Evolutionary conservation across 2,113 vertebrate species (phyloP).

Genomic region (Mastomys coucha): DNA sequence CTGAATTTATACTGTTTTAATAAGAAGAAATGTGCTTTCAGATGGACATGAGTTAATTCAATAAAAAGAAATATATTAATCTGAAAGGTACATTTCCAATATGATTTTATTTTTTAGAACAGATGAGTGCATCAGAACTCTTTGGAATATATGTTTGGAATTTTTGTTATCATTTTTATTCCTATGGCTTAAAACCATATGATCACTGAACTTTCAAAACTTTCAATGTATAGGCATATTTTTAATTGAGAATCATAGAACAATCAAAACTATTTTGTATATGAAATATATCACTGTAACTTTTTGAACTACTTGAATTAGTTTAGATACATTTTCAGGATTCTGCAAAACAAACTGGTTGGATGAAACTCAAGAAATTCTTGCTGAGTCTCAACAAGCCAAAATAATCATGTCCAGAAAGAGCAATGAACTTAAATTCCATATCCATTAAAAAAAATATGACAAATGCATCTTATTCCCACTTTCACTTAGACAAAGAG

Average conservation of each 20-base stretch:
- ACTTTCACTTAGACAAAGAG: constrained; percentile 4
- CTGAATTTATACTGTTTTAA: background rate
- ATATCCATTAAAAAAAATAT: background rate
- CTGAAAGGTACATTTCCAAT: constrained; percentile 16
- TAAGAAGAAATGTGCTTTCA: background rate
- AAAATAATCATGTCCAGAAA: constrained; percentile 22
- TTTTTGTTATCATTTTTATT: background rate
- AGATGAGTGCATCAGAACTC: background rate
- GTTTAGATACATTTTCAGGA: background rate
- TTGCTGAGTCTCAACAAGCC: background rate
- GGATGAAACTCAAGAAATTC: background rate
- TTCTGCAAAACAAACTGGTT: background rate
- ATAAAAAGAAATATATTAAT: constrained; percentile 33
- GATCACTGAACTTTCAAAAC: background rate
- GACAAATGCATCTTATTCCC: background rate
- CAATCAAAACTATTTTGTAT: background rate
- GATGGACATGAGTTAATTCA: background rate
- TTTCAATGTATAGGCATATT: background rate
- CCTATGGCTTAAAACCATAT: background rate
- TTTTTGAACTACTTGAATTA: background rate
- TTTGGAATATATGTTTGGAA: background rate
- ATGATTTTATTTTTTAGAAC: constrained; percentile 2
- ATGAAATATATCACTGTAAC: background rate
- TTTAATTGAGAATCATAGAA: background rate
- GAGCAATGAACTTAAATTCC: constrained; percentile 34